A percentile compares a stretch with the other conserved stretches of the same genome.
phyloP scores from a whole-genome alignment of 2,113 vertebrate species.

The Patagioenas fasciata region DNA sequence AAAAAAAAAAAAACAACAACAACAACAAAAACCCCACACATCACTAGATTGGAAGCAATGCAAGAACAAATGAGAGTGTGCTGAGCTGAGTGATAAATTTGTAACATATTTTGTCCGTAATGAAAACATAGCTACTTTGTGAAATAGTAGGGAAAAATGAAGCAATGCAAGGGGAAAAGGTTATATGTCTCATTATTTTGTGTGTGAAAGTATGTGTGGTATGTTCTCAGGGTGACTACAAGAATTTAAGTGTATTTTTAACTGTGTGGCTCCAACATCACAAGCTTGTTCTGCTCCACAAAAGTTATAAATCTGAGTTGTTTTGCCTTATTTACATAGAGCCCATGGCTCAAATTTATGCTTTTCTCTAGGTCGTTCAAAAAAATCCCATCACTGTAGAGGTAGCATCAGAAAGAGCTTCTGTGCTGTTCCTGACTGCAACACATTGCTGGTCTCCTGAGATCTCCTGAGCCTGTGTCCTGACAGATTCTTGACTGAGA shows the following conservation, averaged over 20 bases:
- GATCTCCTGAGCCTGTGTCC: background rate
- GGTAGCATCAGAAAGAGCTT: background rate
- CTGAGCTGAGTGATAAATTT: background rate
- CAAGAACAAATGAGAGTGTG: background rate
- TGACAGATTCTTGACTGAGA: background rate
- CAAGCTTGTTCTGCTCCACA: background rate
- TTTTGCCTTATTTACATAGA: background rate
- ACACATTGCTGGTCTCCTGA: background rate
- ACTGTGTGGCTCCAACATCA: background rate
- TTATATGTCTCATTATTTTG: background rate
- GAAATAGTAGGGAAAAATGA: conserved; percentile 9
- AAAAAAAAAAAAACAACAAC: background rate
- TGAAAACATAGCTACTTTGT: conserved; percentile 4
- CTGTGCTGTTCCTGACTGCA: background rate
- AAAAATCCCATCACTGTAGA: background rate
- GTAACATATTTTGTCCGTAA: background rate
- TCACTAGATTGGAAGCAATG: background rate
- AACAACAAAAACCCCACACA: background rate
- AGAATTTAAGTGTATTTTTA: conserved; percentile 23
- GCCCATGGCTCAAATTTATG: background rate
- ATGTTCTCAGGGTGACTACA: conserved; percentile 35
- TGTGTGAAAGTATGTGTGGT: conserved; percentile 36
- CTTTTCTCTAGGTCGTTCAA: background rate
- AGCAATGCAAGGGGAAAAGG: background rate
- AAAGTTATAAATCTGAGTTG: background rate